phyloP scores from a whole-genome alignment of 2,113 vertebrate genomes.

The Ornithorhynchus anatinus region DNA sequence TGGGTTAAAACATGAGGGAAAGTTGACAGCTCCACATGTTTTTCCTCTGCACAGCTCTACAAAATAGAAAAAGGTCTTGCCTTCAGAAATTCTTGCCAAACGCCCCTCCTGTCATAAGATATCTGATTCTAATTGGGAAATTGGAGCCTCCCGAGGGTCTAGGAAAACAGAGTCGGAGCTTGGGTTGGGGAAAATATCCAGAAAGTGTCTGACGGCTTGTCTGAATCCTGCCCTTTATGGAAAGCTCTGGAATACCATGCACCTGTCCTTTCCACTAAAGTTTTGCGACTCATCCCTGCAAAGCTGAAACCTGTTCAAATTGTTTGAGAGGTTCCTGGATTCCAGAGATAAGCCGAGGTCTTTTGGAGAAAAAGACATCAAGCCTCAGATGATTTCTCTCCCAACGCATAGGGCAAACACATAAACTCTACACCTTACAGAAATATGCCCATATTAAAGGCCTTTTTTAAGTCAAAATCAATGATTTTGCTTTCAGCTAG shows the following conservation, averaged over 20 bases:
- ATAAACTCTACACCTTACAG: conserved; percentile 35
- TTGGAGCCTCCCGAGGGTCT: no score
- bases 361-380: not conserved
- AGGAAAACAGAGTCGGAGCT: no score
- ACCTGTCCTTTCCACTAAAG: not conserved
- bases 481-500: conserved; percentile 60
- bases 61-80: no score
- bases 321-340: not conserved
- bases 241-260: no score
- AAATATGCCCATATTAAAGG: conserved; percentile 41
- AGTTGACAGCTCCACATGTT: no score
- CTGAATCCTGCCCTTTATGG: no score
- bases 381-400: conserved; percentile 18
- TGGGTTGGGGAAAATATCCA: no score
- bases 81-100: not conserved
- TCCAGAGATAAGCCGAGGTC: not conserved
- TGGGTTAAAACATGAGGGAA: no score
- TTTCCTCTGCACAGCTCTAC: no score
- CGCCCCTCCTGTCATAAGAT: not conserved
- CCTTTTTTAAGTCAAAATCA: conserved; percentile 59
- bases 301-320: not conserved
- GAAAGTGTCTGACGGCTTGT: no score
- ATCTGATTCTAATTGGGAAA: not conserved
- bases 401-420: conserved; percentile 20
- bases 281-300: not conserved